These are phyloP conservation scores for Hucho hucho DNA, from an alignment of 2,113 vertebrate species.

Conservation along the genomic window DNA sequence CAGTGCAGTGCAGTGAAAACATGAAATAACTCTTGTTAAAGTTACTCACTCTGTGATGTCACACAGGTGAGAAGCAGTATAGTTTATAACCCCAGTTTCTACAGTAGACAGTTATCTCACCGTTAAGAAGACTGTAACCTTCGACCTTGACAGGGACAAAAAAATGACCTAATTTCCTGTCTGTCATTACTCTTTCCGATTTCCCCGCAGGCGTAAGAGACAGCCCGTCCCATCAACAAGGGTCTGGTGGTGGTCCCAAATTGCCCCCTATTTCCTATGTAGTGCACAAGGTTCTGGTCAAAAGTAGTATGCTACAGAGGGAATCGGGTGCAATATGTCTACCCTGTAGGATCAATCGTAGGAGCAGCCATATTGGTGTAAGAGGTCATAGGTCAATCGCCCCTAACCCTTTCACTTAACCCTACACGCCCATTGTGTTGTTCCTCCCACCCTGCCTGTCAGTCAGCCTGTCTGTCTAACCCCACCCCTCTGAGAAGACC, in stretches of 20 bases:
- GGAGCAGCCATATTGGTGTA: not conserved
- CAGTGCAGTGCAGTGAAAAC: no score
- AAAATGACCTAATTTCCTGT: not conserved
- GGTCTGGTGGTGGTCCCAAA: not conserved
- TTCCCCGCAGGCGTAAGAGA: not conserved
- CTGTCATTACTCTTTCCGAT: not conserved
- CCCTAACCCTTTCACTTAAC: conserved; percentile 35
- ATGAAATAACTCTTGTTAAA: no score
- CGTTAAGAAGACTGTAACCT: not conserved
- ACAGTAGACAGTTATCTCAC: not conserved
- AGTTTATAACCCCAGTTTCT: not conserved
- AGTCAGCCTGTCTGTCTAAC: not conserved
- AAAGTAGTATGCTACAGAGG: no score
- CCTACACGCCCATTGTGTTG: conserved; percentile 28
- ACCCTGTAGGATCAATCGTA: not conserved
- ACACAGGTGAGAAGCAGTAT: no score
- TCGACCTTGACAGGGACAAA: not conserved
- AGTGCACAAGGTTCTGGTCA: no score
- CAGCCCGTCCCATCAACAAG: not conserved
- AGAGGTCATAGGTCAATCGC: conserved; percentile 23
- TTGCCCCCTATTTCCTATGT: no score
- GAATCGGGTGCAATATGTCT: not conserved
- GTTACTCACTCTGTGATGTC: no score
- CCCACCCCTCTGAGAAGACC: not conserved
- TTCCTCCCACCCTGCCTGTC: conserved; percentile 21